A percentile compares a stretch with the other conserved stretches of the same genome.
phyloP scores from a whole-genome alignment of 2,113 vertebrate genomes.

The Phaethon lepturus region DNA sequence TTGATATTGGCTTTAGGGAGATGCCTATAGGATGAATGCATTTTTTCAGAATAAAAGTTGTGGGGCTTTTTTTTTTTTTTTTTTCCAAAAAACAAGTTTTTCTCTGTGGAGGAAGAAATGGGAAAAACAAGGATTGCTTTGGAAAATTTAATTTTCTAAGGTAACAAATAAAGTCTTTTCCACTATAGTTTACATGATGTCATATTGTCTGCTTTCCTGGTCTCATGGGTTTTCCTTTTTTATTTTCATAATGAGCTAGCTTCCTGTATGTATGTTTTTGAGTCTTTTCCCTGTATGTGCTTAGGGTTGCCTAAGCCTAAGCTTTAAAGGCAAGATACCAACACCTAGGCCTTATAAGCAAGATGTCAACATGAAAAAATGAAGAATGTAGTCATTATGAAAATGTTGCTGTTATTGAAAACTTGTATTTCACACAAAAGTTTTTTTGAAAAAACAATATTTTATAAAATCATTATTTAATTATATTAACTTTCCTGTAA shows the following conservation, averaged over 20 bases:
- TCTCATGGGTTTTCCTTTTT: background rate
- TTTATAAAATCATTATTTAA: background rate
- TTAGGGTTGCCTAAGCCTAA: background rate
- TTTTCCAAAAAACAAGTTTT: background rate
- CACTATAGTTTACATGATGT: background rate
- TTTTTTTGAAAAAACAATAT: background rate
- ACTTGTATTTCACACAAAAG: accelerated
- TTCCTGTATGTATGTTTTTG: background rate
- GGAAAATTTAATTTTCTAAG: background rate
- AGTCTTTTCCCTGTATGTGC: background rate
- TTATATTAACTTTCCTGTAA: background rate
- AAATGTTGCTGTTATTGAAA: background rate
- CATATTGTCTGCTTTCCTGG: background rate
- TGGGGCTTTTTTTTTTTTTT: accelerated
- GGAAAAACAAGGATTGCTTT: background rate
- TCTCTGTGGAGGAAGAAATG: background rate
- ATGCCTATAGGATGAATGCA: background rate
- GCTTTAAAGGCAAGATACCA: background rate
- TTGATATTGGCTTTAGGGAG: background rate
- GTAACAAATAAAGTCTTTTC: background rate
- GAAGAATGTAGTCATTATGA: background rate
- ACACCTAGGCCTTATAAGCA: background rate
- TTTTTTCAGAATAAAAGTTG: background rate
- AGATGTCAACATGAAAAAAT: background rate
- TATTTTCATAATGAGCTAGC: background rate